These are phyloP conservation scores for Clanis bilineata DNA, from an alignment of 2,888 invertebrate genomes.

Conservation along the genomic window DNA sequence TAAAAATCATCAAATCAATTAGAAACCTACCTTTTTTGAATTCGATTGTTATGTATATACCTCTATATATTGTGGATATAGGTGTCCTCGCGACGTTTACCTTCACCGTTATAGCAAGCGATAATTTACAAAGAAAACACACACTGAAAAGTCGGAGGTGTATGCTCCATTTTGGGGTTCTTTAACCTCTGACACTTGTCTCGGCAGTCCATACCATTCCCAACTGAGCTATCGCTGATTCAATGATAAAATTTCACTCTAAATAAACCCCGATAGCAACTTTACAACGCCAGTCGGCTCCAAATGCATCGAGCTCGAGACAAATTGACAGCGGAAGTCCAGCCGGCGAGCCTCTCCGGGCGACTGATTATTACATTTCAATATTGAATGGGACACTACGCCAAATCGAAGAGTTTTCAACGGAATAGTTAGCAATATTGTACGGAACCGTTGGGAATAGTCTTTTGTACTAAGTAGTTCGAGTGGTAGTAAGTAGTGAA, in stretches of 20 bases:
- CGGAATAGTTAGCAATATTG: conserved; percentile 30
- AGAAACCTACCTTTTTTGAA: too few relatives aligned
- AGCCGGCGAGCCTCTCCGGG: conserved; percentile 30
- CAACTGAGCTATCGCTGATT: too few relatives aligned
- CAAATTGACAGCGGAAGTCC: conserved; percentile 54
- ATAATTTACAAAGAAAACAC: too few relatives aligned
- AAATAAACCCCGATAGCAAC: neutral
- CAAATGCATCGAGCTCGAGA: conserved; percentile 42
- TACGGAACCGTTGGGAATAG: conserved; percentile 17
- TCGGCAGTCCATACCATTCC: too few relatives aligned
- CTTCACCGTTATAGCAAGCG: too few relatives aligned
- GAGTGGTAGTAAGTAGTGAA: neutral
- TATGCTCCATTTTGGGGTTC: too few relatives aligned
- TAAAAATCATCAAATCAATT: too few relatives aligned
- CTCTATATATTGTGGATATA: too few relatives aligned
- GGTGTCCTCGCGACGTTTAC: too few relatives aligned
- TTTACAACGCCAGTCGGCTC: conserved; percentile 24
- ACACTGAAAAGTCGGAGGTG: too few relatives aligned
- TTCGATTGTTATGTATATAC: too few relatives aligned
- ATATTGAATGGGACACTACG: conserved; percentile 37
- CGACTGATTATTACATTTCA: conserved; percentile 44
- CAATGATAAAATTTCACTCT: neutral
- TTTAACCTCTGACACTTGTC: too few relatives aligned
- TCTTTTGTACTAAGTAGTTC: conserved; percentile 1
- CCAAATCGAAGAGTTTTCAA: conserved; percentile 35